Conservation (phyloP, 2,113 vertebrate genomes). For the Myiagra hebetior region DNA sequence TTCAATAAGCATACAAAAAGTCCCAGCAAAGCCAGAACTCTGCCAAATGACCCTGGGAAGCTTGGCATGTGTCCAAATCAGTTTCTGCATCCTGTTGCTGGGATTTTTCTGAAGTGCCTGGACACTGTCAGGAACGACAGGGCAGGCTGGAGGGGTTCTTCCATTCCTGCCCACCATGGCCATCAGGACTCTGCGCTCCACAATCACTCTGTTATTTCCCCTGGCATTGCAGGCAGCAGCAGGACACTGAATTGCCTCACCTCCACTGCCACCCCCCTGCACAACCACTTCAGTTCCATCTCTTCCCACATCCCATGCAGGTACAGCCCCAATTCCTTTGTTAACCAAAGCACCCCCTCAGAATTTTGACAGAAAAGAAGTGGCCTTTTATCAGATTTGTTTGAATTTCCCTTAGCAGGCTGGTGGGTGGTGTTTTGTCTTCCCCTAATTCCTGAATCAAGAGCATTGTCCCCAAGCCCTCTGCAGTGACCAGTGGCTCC, state of each 20-base stretch:
- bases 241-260: neutral
- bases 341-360: neutral
- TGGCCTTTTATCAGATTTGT: neutral
- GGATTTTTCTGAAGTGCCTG: neutral
- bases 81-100: neutral
- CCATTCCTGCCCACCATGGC: fast-evolving
- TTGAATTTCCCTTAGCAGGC: neutral
- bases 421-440: neutral
- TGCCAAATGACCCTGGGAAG: neutral
- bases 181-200: neutral
- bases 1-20: neutral
- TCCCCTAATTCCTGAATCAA: neutral
- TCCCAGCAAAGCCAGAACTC: neutral
- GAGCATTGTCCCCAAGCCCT: neutral
- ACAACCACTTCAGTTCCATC: neutral
- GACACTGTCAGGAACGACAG: fast-evolving
- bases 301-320: neutral
- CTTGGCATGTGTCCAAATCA: fast-evolving
- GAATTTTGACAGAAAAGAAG: neutral
- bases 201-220: neutral
- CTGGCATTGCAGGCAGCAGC: neutral
- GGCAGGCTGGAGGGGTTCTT: neutral
- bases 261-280: neutral
- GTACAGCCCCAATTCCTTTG: neutral
- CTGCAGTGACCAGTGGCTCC: neutral